Percentiles rank a stretch among this genome's conserved stretches.
phyloP scores from a whole-genome alignment of 1,140 invertebrate genomes.

The Papilio machaon region DNA sequence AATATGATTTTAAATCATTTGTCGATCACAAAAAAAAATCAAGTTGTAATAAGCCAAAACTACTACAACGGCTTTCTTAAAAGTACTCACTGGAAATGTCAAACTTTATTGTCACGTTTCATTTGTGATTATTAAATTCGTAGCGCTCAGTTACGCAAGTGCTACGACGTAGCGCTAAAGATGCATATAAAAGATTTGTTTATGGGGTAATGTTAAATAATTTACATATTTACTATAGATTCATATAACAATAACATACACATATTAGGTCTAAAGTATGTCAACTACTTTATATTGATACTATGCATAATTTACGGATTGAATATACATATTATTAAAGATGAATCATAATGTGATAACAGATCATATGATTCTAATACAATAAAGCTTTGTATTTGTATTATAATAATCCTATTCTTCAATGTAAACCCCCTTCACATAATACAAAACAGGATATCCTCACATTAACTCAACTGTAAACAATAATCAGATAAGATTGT shows the following conservation, averaged over 20 bases:
- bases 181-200: neutral
- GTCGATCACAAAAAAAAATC: too few relatives aligned
- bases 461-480: neutral
- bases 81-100: too few relatives aligned
- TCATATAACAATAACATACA: neutral
- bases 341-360: neutral
- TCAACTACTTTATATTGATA: neutral
- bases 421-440: neutral
- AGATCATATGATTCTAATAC: neutral
- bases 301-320: neutral
- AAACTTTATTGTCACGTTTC: neutral
- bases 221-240: neutral
- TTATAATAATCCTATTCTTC: neutral
- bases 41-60: too few relatives aligned
- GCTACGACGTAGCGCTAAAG: neutral
- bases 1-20: too few relatives aligned
- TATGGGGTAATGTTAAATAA: neutral
- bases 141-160: neutral
- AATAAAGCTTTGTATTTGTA: neutral
- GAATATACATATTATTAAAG: neutral
- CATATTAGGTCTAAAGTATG: too few relatives aligned
- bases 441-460: neutral
- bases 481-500: neutral
- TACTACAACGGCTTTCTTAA: neutral
- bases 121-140: neutral